Conservation (phyloP, 2,797 vertebrate species). For the Acanthornis magna region DNA sequence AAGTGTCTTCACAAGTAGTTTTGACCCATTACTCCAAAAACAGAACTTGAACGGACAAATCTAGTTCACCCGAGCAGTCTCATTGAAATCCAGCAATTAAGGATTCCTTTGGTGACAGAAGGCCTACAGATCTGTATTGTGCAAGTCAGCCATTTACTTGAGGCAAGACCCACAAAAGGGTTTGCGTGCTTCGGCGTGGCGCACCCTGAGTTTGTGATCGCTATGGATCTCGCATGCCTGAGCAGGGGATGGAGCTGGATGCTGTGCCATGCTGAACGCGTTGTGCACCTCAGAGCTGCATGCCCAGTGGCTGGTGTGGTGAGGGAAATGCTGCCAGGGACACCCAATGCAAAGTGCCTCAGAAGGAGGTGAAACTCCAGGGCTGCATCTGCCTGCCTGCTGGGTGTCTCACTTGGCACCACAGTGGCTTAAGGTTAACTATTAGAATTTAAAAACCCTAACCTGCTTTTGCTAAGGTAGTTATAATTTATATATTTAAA, state of each 20-base stretch:
- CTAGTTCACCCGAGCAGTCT: background rate
- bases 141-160: background rate
- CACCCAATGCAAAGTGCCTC: background rate
- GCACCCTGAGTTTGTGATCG: background rate
- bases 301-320: rapidly evolving
- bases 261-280: rapidly evolving
- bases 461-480: background rate
- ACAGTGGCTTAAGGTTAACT: background rate
- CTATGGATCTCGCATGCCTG: rapidly evolving
- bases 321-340: background rate
- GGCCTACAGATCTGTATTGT: background rate
- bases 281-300: rapidly evolving
- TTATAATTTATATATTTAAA: background rate
- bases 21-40: constrained; percentile 14
- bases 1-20: background rate
- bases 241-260: background rate
- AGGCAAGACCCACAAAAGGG: background rate
- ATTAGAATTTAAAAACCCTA: background rate
- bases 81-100: background rate
- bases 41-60: background rate
- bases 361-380: background rate
- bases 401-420: background rate
- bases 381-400: background rate
- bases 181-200: background rate
- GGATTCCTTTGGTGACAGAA: constrained; percentile 21